Evolutionary conservation across 2,113 vertebrate species (phyloP).

Genomic region (Fulmarus glacialis): DNA sequence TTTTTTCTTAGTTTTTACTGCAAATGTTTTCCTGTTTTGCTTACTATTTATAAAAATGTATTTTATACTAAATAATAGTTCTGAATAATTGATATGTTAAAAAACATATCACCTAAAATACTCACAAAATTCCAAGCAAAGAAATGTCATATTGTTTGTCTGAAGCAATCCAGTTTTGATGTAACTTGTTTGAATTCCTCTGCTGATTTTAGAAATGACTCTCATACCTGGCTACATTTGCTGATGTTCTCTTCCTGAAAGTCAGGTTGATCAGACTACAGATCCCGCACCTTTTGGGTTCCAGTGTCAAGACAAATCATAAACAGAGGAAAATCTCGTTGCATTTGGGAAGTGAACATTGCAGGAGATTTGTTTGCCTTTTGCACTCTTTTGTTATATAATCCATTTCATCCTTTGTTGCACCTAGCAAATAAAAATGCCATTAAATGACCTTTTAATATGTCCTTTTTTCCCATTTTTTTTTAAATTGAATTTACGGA

Average conservation of each 20-base stretch:
- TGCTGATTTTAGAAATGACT: not conserved
- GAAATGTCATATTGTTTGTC: not conserved
- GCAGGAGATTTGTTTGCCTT: not conserved
- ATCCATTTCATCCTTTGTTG: not conserved
- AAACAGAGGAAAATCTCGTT: not conserved
- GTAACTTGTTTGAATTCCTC: not conserved
- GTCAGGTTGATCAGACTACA: not conserved
- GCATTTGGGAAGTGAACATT: not conserved
- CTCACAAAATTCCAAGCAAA: not conserved
- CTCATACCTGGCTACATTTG: not conserved
- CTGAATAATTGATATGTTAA: slow-evolving; percentile 5
- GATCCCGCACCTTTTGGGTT: not conserved
- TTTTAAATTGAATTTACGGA: not conserved
- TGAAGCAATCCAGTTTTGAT: not conserved
- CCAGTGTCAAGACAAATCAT: not conserved
- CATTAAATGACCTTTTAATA: not conserved
- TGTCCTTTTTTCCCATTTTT: not conserved
- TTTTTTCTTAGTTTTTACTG: not conserved
- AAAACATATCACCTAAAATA: not conserved
- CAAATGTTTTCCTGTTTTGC: not conserved
- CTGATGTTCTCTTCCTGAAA: not conserved
- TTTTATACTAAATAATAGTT: not conserved
- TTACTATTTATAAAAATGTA: not conserved
- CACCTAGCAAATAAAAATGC: not conserved
- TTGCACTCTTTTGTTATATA: not conserved